Evolutionary conservation across 2,797 vertebrate genomes (phyloP).

Genomic region (Taenioides sp.): DNA sequence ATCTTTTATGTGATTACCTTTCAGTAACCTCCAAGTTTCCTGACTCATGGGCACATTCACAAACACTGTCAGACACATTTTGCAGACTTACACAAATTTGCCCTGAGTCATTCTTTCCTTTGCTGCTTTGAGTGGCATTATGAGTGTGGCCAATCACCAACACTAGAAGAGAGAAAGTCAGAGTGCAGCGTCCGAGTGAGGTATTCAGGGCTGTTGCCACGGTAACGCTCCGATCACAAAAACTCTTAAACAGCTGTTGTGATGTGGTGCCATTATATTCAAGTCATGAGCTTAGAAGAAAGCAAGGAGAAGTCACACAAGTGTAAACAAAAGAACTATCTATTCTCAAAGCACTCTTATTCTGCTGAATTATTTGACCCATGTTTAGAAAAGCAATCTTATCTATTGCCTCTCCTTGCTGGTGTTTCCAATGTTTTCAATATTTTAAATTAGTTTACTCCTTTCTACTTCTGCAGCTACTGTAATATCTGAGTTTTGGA

Average conservation of each 20-base stretch:
- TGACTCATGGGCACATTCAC: slow-evolving; percentile 40
- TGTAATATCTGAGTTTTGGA: too few species aligned
- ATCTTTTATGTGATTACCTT: background rate
- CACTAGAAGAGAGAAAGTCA: slow-evolving; percentile 17
- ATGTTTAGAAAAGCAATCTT: too few species aligned
- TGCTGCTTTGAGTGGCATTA: slow-evolving; percentile 55
- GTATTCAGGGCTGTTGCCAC: slow-evolving; percentile 60
- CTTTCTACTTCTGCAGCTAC: too few species aligned
- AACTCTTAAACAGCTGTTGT: slow-evolving; percentile 67
- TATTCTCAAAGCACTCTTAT: too few species aligned
- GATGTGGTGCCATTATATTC: slow-evolving; percentile 68
- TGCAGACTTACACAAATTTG: slow-evolving; percentile 46
- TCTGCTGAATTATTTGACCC: too few species aligned
- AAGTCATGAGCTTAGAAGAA: slow-evolving; percentile 50
- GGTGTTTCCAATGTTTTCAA: too few species aligned
- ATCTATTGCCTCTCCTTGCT: too few species aligned
- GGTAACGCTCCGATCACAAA: slow-evolving; percentile 61
- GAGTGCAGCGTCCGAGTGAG: slow-evolving; percentile 12
- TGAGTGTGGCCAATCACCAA: slow-evolving; percentile 54
- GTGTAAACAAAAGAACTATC: background rate
- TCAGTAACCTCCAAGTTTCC: slow-evolving; percentile 11
- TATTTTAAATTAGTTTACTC: too few species aligned
- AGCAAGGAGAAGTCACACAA: slow-evolving; percentile 32
- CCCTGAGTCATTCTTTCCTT: slow-evolving; percentile 67
- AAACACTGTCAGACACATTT: slow-evolving; percentile 51